Percentiles rank a stretch among this genome's conserved stretches.
Evolutionary conservation across 1,140 invertebrate genomes (phyloP).

Genomic region (Tyrophagus putrescentiae): DNA sequence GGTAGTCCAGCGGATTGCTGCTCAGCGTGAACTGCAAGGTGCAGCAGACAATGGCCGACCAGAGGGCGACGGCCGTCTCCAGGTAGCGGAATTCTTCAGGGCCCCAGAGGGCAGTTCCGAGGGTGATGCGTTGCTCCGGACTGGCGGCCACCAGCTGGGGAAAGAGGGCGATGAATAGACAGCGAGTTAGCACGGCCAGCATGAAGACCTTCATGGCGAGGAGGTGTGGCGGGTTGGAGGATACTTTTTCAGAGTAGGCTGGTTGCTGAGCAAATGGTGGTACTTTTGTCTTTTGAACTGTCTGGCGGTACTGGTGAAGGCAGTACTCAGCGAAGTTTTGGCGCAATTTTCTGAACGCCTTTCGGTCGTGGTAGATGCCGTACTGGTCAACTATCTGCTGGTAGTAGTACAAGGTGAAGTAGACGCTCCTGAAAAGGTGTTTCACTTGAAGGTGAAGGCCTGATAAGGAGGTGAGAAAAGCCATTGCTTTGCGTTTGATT

Average conservation of each 20-base stretch:
- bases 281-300: not conserved
- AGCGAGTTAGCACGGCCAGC: not conserved
- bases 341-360: not conserved
- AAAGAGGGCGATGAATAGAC: not conserved
- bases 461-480: too few relatives aligned
- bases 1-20: too few relatives aligned
- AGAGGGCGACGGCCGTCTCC: too few relatives aligned
- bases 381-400: not conserved
- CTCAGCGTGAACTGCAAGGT: too few relatives aligned
- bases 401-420: not conserved
- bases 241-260: not conserved
- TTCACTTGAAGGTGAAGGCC: too few relatives aligned
- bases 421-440: too few relatives aligned
- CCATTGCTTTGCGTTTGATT: too few relatives aligned
- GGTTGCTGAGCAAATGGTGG: not conserved
- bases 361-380: not conserved
- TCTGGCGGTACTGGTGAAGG: not conserved
- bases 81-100: too few relatives aligned
- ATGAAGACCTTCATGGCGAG: not conserved
- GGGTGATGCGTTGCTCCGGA: not conserved
- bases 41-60: too few relatives aligned
- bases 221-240: too few relatives aligned
- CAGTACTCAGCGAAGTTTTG: too few relatives aligned
- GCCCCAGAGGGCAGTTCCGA: too few relatives aligned
- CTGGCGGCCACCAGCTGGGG: not conserved